These are phyloP conservation scores for Phyllotreta striolata DNA, from an alignment of 2,888 invertebrate species.

Conservation along the genomic window DNA sequence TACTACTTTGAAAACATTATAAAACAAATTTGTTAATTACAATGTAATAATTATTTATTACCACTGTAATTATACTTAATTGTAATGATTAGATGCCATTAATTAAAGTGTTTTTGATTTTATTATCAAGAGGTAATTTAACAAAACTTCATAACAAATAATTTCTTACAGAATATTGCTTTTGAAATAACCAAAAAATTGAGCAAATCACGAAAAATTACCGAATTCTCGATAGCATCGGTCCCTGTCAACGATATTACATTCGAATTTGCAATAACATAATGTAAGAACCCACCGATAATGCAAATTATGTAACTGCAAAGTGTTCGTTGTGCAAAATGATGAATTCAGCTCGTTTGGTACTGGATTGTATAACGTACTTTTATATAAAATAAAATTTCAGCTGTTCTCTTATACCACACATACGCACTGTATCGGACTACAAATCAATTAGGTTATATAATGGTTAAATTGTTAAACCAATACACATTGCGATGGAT, in stretches of 20 bases:
- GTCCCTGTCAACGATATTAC: constrained; percentile 25
- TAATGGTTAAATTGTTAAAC: constrained; percentile 32
- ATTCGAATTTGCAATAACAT: constrained; percentile 21
- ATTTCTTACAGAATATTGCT: no score
- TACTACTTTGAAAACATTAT: no score
- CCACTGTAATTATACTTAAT: no score
- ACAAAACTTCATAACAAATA: no score
- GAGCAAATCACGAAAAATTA: constrained; percentile 8
- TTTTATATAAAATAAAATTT: constrained; percentile 34
- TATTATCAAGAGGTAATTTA: no score
- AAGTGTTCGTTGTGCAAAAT: constrained; percentile 31
- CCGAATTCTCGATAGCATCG: constrained; percentile 1
- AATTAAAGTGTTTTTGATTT: no score
- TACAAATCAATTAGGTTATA: constrained; percentile 36
- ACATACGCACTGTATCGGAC: constrained; percentile 27
- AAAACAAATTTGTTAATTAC: no score
- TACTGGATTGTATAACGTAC: constrained; percentile 33
- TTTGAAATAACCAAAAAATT: not conserved
- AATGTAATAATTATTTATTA: no score
- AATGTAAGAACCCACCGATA: constrained; percentile 21
- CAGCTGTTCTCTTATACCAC: constrained; percentile 26
- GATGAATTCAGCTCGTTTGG: constrained; percentile 30
- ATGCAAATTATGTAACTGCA: constrained; percentile 31
- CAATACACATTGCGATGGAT: not conserved
- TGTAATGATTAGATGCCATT: no score